A percentile compares a stretch with the other conserved stretches of the same genome.
These are phyloP conservation scores for Andrena flavipes DNA, from an alignment of 2,888 invertebrate species.

Conservation along the genomic window DNA sequence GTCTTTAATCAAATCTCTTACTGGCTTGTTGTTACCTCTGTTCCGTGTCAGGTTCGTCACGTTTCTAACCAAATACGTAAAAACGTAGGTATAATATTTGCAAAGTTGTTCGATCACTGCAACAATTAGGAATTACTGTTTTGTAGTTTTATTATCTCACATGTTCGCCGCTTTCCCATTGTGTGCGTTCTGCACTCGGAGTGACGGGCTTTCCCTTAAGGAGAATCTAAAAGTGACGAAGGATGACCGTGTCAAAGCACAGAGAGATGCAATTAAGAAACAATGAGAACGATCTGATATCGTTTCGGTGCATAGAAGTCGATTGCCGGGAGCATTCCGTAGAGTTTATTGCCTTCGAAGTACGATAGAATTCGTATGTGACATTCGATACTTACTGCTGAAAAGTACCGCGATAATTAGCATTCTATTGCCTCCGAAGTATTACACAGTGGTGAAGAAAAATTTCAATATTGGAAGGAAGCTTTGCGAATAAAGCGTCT, in stretches of 20 bases:
- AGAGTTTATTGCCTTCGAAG: neutral
- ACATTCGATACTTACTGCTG: neutral
- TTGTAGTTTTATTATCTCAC: constrained; percentile 20
- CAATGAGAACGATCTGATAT: neutral
- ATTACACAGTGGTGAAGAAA: too few species aligned
- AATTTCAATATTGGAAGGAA: constrained; percentile 13
- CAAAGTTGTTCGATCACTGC: constrained; percentile 39
- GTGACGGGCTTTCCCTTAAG: constrained; percentile 4
- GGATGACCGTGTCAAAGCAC: constrained; percentile 18
- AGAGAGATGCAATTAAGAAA: neutral
- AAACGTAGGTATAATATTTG: constrained; percentile 28
- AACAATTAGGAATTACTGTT: constrained; percentile 8
- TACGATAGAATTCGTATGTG: neutral
- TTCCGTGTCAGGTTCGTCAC: constrained; percentile 1
- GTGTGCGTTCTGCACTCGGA: constrained; percentile 29
- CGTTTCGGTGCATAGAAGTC: constrained; percentile 14
- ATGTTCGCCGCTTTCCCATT: constrained; percentile 23
- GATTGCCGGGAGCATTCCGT: constrained; percentile 1
- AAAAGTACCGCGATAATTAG: neutral
- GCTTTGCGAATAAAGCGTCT: constrained; percentile 10
- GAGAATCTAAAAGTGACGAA: constrained; percentile 24
- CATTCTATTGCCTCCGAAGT: neutral
- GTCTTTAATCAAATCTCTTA: constrained; percentile 20
- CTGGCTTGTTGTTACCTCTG: constrained; percentile 28
- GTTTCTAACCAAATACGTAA: constrained; percentile 14